Conservation (phyloP, 2,797 vertebrate species). For the Tenualosa ilisha region DNA sequence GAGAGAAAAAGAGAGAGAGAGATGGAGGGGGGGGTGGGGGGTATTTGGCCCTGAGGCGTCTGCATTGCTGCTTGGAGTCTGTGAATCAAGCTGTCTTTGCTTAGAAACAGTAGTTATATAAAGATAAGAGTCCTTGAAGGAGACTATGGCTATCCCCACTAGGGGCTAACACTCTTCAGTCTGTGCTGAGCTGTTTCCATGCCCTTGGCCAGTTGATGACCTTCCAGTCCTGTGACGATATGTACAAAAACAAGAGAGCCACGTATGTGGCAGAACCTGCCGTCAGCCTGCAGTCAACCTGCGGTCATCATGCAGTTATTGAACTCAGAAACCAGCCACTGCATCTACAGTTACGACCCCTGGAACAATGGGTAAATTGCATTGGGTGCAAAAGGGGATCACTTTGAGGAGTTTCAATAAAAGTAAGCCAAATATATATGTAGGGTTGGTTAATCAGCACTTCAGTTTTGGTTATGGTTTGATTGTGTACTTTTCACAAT, state of each 20-base stretch:
- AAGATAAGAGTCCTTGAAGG: constrained; percentile 50
- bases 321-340: not conserved
- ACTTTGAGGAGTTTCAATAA: not conserved
- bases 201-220: not conserved
- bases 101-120: constrained; percentile 46
- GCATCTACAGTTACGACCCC: not conserved
- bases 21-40: not conserved
- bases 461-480: not conserved
- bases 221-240: not conserved
- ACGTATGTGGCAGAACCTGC: not conserved
- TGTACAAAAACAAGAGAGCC: not conserved
- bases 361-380: not conserved
- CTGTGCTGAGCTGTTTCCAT: not conserved
- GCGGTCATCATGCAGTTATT: no score
- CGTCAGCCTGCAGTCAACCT: no score
- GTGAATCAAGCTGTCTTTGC: constrained; percentile 57
- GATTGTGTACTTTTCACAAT: not conserved
- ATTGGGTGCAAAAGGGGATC: not conserved
- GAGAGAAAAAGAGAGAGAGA: not conserved
- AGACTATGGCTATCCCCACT: constrained; percentile 40
- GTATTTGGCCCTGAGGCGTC: constrained; percentile 47
- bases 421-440: not conserved
- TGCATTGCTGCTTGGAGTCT: constrained; percentile 54
- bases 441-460: not conserved
- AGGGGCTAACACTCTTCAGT: not conserved